Base-by-base conservation (phyloP, 2,113 vertebrate genomes). In the Castor canadensis region DNA sequence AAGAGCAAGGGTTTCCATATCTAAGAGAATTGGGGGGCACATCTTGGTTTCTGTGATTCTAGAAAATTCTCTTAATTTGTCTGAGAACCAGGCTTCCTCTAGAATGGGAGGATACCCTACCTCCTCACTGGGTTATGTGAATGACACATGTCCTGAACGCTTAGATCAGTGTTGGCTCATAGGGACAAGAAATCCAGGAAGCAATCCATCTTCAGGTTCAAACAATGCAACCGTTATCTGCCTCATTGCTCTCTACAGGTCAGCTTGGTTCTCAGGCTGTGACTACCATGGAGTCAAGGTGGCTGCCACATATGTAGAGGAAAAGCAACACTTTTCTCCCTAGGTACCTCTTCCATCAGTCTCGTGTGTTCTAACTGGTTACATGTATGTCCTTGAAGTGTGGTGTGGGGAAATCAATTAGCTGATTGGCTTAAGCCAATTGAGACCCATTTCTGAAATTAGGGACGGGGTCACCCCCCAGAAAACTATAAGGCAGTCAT, bases 401-500 rank as follows among this genome's bases (percentile, higher is more conserved):
- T 7, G 45, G 5, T 56, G 60, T 75, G 11, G 13, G 43, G 35
- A 9, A 32, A n/a, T 26, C 47, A 24, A 15, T 58, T 47, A 58
- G 66, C 52, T 75, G 87, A 56, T 71, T 62, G 79, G 35, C 11
- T 89, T 83, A 60, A 69, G 28, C n/a, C 26, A 81, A 5, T 11
- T 16, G 86, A 54, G 76, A 58, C 52, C 52, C 56, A 80, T 15
- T 89, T n/a, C n/a, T 83, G 66, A 30, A 91, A 20, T 8, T 3
- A 91, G 32, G 45, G 45, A 56, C 28, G 38, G 79, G 94, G 93
- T 96, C 91, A 84, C 32, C 72, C 64, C n/a, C 26, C 58, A 80
- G 87, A 88, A 49, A 85, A 91, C 32, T 77, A 4, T 77, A 58
- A 16, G 52, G 56, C 81, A 60, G 40, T 89, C 75, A 30, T 38